phyloP scores from a whole-genome alignment of 2,797 vertebrate species.

The Crypturellus tataupa region DNA sequence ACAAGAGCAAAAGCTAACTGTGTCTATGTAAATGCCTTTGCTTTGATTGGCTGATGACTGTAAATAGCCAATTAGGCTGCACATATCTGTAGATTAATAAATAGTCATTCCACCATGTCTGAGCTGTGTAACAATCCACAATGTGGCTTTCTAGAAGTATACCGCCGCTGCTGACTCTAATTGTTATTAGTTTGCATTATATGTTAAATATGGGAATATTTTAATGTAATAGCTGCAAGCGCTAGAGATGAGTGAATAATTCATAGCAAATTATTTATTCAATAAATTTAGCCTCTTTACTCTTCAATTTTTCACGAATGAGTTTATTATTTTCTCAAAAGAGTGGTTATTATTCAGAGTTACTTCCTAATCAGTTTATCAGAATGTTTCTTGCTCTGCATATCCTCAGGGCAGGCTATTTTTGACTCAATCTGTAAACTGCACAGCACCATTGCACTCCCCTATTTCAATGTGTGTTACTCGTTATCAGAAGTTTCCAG shows the following conservation, averaged over 20 bases:
- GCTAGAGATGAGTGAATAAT: constrained; percentile 51
- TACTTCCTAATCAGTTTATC: constrained; percentile 34
- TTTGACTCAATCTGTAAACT: background rate
- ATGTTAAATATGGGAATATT: constrained; percentile 47
- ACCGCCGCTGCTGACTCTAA: background rate
- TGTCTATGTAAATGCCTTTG: background rate
- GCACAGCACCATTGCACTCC: background rate
- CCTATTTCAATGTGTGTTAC: background rate
- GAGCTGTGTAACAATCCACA: background rate
- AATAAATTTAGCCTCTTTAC: constrained; percentile 49
- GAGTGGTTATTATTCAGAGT: constrained; percentile 26
- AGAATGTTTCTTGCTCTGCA: background rate
- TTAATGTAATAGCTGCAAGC: constrained; percentile 25
- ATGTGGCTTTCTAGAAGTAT: background rate
- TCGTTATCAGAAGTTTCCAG: background rate
- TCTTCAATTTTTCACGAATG: constrained; percentile 25
- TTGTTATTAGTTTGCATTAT: constrained; percentile 55
- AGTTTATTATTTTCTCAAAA: constrained; percentile 41
- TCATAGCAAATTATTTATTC: constrained; percentile 59
- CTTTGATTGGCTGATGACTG: background rate
- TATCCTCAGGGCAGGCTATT: background rate
- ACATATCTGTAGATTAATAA: background rate
- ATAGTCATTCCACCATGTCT: background rate
- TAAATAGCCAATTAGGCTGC: background rate
- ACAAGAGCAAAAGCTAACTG: background rate